phyloP scores from a whole-genome alignment of 2,797 vertebrate genomes.

The Mastacembelus armatus region DNA sequence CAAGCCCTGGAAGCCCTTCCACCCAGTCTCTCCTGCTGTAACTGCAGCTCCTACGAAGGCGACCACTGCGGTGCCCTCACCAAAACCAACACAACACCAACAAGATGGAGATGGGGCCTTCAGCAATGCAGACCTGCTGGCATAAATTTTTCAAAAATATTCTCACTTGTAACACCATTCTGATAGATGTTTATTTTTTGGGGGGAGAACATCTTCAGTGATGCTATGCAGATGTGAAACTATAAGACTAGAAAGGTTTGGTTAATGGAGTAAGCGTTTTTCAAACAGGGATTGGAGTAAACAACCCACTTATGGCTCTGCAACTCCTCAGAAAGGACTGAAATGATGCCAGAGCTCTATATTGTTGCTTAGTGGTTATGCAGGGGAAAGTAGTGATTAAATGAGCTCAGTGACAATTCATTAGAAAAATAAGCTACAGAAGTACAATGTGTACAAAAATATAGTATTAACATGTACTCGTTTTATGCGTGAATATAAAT shows the following conservation, averaged over 20 bases:
- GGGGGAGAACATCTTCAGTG: neutral
- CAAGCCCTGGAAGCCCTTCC: constrained; percentile 83
- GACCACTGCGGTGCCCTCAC: neutral
- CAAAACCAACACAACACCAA: neutral
- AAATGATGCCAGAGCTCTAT: neutral
- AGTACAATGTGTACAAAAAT: constrained; percentile 1
- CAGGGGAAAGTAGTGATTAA: no score
- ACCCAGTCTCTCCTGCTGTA: accelerated
- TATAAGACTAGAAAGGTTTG: neutral
- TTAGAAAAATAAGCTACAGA: neutral
- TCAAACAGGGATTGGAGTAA: neutral
- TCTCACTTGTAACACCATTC: neutral
- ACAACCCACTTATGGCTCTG: neutral
- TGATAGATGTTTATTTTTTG: constrained; percentile 2
- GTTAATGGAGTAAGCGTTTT: neutral
- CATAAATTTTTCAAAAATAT: constrained; percentile 19
- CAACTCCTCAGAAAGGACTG: constrained; percentile 10
- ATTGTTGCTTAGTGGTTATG: no score
- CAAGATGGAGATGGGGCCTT: constrained; percentile 8
- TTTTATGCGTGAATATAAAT: neutral
- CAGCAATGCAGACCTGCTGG: constrained; percentile 63
- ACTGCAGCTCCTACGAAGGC: neutral
- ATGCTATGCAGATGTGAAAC: constrained; percentile 8
- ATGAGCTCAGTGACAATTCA: neutral
- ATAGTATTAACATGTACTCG: constrained; percentile 7